These are phyloP conservation scores for Dioctria linearis DNA, from an alignment of 2,888 invertebrate genomes.

Conservation along the genomic window DNA sequence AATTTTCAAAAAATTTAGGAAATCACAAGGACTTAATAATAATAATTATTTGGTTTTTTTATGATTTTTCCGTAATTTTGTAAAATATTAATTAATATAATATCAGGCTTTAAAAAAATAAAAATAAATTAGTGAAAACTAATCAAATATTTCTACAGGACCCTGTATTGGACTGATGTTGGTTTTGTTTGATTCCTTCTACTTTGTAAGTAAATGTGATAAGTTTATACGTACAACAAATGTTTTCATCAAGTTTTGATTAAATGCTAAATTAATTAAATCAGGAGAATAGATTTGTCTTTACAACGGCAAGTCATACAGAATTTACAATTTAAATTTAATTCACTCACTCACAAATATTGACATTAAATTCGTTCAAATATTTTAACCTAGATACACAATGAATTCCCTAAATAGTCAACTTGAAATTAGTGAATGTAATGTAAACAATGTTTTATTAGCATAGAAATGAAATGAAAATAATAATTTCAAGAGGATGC, in stretches of 20 bases:
- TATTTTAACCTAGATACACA: background rate
- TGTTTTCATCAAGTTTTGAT: background rate
- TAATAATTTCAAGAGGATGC: slow-evolving; percentile 5
- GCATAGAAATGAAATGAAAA: background rate
- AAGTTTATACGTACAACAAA: background rate
- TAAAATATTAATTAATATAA: too few relatives aligned
- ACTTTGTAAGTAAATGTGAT: too few relatives aligned
- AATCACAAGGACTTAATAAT: too few relatives aligned
- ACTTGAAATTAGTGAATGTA: background rate
- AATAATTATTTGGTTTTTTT: too few relatives aligned
- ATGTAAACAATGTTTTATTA: too few relatives aligned
- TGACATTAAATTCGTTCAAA: slow-evolving; percentile 48
- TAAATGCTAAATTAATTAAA: too few relatives aligned
- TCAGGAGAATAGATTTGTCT: background rate
- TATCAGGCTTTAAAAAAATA: too few relatives aligned
- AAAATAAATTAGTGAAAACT: too few relatives aligned
- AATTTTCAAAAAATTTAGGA: too few relatives aligned
- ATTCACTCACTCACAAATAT: background rate
- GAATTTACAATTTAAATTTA: slow-evolving; percentile 12
- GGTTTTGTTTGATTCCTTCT: background rate
- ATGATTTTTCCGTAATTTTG: too few relatives aligned
- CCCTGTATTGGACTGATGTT: too few relatives aligned
- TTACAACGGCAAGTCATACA: slow-evolving; percentile 19
- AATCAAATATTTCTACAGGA: too few relatives aligned
- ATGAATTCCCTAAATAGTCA: slow-evolving; percentile 43